Base-by-base conservation (phyloP, 2,113 vertebrate species). In the Ammodytes marinus region DNA sequence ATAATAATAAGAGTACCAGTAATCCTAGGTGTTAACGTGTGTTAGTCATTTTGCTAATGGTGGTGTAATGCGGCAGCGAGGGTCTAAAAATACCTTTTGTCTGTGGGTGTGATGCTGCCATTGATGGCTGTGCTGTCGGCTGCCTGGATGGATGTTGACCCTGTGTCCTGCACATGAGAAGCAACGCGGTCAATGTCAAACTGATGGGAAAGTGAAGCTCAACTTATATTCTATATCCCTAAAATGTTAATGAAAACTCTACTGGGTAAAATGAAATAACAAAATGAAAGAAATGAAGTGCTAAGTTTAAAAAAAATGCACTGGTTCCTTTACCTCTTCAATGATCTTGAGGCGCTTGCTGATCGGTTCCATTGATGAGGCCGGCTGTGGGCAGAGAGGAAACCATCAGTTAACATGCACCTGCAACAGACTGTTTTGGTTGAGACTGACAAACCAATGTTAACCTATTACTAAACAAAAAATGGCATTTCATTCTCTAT, bases 101-200 rank as follows among this genome's bases (percentile, higher is more conserved):
- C 98, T 89, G 98, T 99, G 77, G 98, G 98, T 0, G 96, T 99
- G 94, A 99, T 96, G 90, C 95, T 99, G 93, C 98, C 98, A 49
- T 99, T 99, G 86, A 99, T 95, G 5, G 98, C 98, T 13, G 98
- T 99, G 94, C 98, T 99, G 94, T 99, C 98, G 80, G 98, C 98
- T 80, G 98, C 97, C 91, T 99, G 98, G 90, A 99, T 99, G 60
- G 98, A 99, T 11, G 98, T 98, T 35, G 98, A 98, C 61, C 97
- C 96, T 1, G 97, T 96, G 88, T 98, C 98, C 98, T 99, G 84
- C 42, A 83, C 19, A 76, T 8, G 19, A 82, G 37, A 80, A 68
- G 27, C 3, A 64, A 46, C 39, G 15, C 6, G 0, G 4, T 27
- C 50, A 70, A 4, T n/a, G 47, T 27, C 42, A 59, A 0, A 17